Evolutionary conservation across 2,888 invertebrate genomes (phyloP).

Genomic region (Cabera pusaria): DNA sequence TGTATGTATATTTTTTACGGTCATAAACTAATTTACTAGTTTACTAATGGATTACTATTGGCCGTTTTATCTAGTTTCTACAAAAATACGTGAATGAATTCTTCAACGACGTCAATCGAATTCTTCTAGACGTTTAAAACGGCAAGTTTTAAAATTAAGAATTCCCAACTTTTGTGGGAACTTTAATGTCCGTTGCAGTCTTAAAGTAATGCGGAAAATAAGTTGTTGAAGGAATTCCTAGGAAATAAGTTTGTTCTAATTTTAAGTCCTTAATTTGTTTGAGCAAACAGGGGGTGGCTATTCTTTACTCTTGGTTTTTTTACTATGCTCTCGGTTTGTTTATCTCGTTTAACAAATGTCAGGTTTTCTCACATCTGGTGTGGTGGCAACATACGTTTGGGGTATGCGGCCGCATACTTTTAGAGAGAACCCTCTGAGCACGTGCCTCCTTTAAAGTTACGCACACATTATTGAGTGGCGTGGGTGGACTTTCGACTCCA

Average conservation of each 20-base stretch:
- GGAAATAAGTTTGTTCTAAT: not conserved
- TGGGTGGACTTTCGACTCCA: too few relatives aligned
- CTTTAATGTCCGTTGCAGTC: not conserved
- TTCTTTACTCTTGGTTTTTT: slow-evolving; percentile 37
- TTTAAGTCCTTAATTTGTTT: not conserved
- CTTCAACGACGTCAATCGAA: slow-evolving; percentile 1
- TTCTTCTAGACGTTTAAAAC: slow-evolving; percentile 1
- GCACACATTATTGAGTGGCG: too few relatives aligned
- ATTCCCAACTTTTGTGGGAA: not conserved
- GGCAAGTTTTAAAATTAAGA: slow-evolving; percentile 20
- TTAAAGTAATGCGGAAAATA: not conserved
- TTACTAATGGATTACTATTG: too few relatives aligned
- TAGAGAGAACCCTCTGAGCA: too few relatives aligned
- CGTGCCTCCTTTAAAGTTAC: too few relatives aligned
- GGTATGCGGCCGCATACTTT: not conserved
- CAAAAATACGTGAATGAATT: not conserved
- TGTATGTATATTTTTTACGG: too few relatives aligned
- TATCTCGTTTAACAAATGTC: slow-evolving; percentile 47
- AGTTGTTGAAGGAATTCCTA: not conserved
- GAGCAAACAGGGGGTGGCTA: slow-evolving; percentile 26
- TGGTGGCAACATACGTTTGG: slow-evolving; percentile 37
- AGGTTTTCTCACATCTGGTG: slow-evolving; percentile 48
- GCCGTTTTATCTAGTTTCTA: too few relatives aligned
- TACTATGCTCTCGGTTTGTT: too few relatives aligned
- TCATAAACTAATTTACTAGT: too few relatives aligned